Evolutionary conservation across 2,797 vertebrate genomes (phyloP), one percentile per base, ranked within the genome.

Genomic region (Dermochelys coriacea): DNA sequence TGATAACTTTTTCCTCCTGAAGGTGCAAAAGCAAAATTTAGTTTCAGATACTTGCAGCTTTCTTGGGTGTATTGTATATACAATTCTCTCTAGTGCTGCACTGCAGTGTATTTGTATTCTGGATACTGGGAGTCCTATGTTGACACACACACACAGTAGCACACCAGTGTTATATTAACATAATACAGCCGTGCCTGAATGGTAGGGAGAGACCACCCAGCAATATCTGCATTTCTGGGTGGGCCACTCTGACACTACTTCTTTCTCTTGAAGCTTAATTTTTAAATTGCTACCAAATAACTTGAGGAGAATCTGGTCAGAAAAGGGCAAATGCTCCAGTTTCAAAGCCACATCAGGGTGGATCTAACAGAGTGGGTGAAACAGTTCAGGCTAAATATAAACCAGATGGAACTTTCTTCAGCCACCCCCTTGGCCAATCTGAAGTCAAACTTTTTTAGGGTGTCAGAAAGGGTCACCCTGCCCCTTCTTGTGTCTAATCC

Each of bases 271-370:
- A n/a, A 85, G 79, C 64, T 45, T 87, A 47, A 57, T 87, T 92
- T 95, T 34, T 81, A 59, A 95, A 91, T 87, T 81, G 55, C 59
- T 92, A 47, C 87, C 31, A 5, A 12, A 45, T 50, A 71, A 84
- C 0, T 0, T 87, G 80, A 37, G 34, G 91, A 47, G 25, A 84
- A 64, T 84, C 54, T 90, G 61, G 45, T 89, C 47, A 89, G 52
- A 12, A 80, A 27, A 89, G 41, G 49, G 15, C 45, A 50, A 92
- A 89, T 45, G 41, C 6, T 86, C 29, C 57, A 68, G 16, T 92
- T 94, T 50, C 79, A 80, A 95, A 93, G 71, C 55, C 75, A 89
- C 2, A 1, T 41, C 49, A 10, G 34, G 91, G 27, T 87, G 90
- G 83, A 21, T 81, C 80, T 85, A 12, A n/a, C 64, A 5, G 91